phyloP scores from a whole-genome alignment of 64 coral and sea anemone species.

The Cladopsammia gracilis region DNA sequence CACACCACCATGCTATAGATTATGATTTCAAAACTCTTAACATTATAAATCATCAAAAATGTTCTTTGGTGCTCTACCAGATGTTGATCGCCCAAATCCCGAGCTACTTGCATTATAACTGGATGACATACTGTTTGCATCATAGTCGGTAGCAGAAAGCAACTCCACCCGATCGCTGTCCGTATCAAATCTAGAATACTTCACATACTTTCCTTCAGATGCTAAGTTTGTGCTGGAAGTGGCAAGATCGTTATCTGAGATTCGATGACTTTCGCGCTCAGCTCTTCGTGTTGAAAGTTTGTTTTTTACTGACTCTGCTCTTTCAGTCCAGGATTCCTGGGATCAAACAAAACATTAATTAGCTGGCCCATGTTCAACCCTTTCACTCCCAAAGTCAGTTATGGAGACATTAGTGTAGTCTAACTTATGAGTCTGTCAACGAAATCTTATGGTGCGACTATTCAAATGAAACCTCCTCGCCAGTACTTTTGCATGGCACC shows the following conservation, averaged over 20 bases:
- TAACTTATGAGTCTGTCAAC: no score
- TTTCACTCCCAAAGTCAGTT: no score
- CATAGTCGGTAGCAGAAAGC: slow-evolving; percentile 84
- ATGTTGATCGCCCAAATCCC: slow-evolving; percentile 76
- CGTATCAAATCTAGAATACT: slow-evolving; percentile 84
- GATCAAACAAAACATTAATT: background rate
- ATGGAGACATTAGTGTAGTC: no score
- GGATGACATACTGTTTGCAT: slow-evolving; percentile 45
- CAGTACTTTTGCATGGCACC: no score
- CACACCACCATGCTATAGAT: no score
- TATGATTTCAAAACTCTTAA: background rate
- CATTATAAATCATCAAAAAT: slow-evolving; percentile 97
- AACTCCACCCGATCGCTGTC: slow-evolving; percentile 95
- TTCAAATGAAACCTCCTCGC: no score
- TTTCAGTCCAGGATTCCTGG: slow-evolving; percentile 90
- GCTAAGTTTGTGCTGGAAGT: slow-evolving; percentile 83
- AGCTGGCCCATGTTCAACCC: no score
- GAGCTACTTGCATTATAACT: slow-evolving; percentile 37
- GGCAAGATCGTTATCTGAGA: slow-evolving; percentile 71
- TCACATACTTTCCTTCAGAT: slow-evolving; percentile 75
- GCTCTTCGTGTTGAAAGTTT: slow-evolving; percentile 68
- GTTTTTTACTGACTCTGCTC: slow-evolving; percentile 88
- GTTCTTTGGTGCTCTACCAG: slow-evolving; percentile 84
- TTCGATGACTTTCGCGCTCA: slow-evolving; percentile 41
- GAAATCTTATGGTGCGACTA: no score